Conservation (phyloP, 1,140 invertebrate species). For the Halesus radiatus region DNA sequence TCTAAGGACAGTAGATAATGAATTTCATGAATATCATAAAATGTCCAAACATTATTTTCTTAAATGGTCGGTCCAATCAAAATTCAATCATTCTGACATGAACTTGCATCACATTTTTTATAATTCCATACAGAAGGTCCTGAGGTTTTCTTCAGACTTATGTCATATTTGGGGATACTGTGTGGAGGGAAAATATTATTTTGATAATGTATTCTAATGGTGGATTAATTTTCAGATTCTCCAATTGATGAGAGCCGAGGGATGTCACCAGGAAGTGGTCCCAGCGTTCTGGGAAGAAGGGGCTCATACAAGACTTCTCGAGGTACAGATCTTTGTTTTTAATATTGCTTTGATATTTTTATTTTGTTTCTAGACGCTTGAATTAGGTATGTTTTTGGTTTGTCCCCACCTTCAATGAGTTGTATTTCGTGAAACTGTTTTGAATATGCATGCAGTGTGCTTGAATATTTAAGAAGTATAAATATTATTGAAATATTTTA, state of each 20-base stretch:
- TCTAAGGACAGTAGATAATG: too few relatives aligned
- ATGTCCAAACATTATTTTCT: too few relatives aligned
- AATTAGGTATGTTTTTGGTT: slow-evolving; percentile 27
- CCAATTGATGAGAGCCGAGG: slow-evolving; percentile 82
- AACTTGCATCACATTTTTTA: too few relatives aligned
- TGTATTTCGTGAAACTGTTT: not conserved
- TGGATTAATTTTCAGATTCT: slow-evolving; percentile 75
- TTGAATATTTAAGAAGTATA: slow-evolving; percentile 29
- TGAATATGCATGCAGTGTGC: slow-evolving; percentile 43
- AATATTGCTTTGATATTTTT: not conserved
- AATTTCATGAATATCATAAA: too few relatives aligned
- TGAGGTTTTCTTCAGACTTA: too few relatives aligned
- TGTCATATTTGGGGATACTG: too few relatives aligned
- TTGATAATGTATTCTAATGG: too few relatives aligned
- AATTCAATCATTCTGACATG: too few relatives aligned
- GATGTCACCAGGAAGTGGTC: slow-evolving; percentile 79
- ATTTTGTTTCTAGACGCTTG: not conserved
- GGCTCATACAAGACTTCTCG: slow-evolving; percentile 89
- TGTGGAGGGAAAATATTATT: too few relatives aligned
- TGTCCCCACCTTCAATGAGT: not conserved
- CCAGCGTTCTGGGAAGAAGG: slow-evolving; percentile 79
- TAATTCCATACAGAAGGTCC: too few relatives aligned
- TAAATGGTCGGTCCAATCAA: too few relatives aligned
- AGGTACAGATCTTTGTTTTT: slow-evolving; percentile 73
- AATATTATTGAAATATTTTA: slow-evolving; percentile 20